These are phyloP conservation scores for human DNA, from an alignment of 2,113 vertebrate species.

Conservation along the genomic window GRCh38 chr21:41536001-41536500, in stretches of 20 bases:
- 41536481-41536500: not conserved
- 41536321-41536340: rapidly evolving
- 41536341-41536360: not conserved
- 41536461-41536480: not conserved
- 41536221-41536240: rapidly evolving
- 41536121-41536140: rapidly evolving
- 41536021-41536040: not conserved
- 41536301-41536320: not conserved
- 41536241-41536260: not conserved
- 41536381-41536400: rapidly evolving
- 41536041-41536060: too few species aligned
- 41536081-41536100: rapidly evolving
- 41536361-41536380: rapidly evolving
- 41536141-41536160: not conserved
- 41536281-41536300: rapidly evolving
- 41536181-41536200: rapidly evolving
- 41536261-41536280: not conserved
- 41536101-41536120: rapidly evolving
- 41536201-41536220: rapidly evolving
- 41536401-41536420: not conserved
- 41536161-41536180: rapidly evolving
- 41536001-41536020: rapidly evolving
- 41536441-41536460: not conserved
- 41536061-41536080: not conserved
- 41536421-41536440: too few species aligned